phyloP scores from a whole-genome alignment of 1,140 invertebrate species.

The Papilio polytes region DNA sequence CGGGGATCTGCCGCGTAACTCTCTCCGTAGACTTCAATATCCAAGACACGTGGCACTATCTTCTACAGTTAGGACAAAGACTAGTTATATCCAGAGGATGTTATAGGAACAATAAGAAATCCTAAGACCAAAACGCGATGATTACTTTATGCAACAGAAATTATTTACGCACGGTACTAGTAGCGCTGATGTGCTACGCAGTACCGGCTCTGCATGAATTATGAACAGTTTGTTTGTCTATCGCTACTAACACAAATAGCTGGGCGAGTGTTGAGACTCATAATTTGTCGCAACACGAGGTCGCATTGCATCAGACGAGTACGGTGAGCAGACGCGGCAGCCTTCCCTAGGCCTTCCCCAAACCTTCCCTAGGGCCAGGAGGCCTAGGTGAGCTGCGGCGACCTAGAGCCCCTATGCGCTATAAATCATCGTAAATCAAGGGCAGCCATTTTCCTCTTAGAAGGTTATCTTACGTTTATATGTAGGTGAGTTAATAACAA shows the following conservation, averaged over 20 bases:
- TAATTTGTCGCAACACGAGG: conserved; percentile 33
- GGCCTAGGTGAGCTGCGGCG: conserved; percentile 11
- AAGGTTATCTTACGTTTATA: conserved; percentile 22
- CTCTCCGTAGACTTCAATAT: too few species aligned
- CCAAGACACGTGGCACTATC: too few species aligned
- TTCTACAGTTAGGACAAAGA: too few species aligned
- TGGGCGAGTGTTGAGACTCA: neutral
- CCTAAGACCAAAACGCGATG: neutral
- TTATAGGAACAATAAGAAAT: neutral
- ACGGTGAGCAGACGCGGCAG: neutral
- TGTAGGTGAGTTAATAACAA: neutral
- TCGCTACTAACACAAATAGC: conserved; percentile 23
- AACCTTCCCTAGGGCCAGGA: neutral
- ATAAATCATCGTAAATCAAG: conserved; percentile 13
- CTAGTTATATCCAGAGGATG: too few species aligned
- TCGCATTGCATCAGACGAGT: conserved; percentile 20
- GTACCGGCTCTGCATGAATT: neutral
- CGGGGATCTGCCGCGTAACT: too few species aligned
- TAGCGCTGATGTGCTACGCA: neutral
- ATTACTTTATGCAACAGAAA: neutral
- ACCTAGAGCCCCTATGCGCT: conserved; percentile 13
- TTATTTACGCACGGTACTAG: neutral
- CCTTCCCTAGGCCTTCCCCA: neutral
- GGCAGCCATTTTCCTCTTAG: conserved; percentile 10
- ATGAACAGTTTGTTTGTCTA: conserved; percentile 9